A percentile compares a stretch with the other conserved stretches of the same genome.
Evolutionary conservation across 1,140 invertebrate species (phyloP).

Genomic region (Monochamus saltuarius): DNA sequence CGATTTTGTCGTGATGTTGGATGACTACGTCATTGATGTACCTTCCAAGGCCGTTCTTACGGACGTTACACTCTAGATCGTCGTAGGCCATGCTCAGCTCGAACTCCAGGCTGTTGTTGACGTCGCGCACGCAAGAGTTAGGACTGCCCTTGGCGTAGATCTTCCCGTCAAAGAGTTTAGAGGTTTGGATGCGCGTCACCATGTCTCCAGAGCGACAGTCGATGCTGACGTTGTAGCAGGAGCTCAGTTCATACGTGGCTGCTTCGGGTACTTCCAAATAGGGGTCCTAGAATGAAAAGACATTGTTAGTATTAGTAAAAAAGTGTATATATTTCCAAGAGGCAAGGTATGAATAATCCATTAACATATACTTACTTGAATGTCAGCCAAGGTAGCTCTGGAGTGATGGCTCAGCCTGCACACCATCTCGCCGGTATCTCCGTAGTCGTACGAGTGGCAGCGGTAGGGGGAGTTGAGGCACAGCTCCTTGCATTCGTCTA

Average conservation of each 20-base stretch:
- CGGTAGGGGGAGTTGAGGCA: conserved; percentile 82
- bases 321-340: too few species aligned
- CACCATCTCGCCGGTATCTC: conserved; percentile 88
- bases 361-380: conserved; percentile 62
- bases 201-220: conserved; percentile 90
- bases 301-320: too few species aligned
- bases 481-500: conserved; percentile 84
- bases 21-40: conserved; percentile 89
- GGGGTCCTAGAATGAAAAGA: conserved; percentile 64
- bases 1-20: conserved; percentile 93
- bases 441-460: conserved; percentile 92
- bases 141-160: conserved; percentile 91
- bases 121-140: conserved; percentile 86
- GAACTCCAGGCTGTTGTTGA: conserved; percentile 81
- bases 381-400: conserved; percentile 82
- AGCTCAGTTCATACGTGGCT: conserved; percentile 87
- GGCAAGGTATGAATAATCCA: too few species aligned
- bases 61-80: conserved; percentile 86
- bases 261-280: conserved; percentile 87
- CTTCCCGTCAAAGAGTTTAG: conserved; percentile 90
- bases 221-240: conserved; percentile 93
- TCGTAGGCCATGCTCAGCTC: conserved; percentile 88
- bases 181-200: conserved; percentile 88
- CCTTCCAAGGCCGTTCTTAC: conserved; percentile 78
- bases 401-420: conserved; percentile 90